Evolutionary conservation across 1,140 invertebrate genomes (phyloP), one percentile per base, ranked within the genome.

Genomic region (Lordiphosa collinella): DNA sequence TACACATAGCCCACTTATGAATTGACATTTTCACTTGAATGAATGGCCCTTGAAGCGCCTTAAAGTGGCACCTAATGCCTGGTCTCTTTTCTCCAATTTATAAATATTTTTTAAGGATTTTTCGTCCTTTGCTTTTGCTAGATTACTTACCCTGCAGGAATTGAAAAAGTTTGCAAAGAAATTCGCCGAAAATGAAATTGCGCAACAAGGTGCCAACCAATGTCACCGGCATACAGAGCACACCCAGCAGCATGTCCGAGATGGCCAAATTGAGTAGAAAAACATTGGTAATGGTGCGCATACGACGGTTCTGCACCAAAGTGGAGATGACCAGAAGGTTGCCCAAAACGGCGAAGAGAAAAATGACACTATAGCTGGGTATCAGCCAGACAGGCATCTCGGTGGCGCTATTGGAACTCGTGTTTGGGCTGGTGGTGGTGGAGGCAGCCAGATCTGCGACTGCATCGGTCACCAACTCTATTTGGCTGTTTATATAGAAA

Each of bases 211-310:
- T 93, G 2, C 95, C 95, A 3, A 96, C 92, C 9, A 97, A 90
- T 0, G 95, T 97, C 66, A 97, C 95, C 0, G 96, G 96, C 91
- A 97, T 93, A 73, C 96, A 96, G 74, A 97, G 94, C 0, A 96
- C 94, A 4, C 95, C 95, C 22, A 97, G 90, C 3, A 97, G 89
- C 47, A 97, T 92, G 89, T 96, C 96, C 5, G 94, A 94, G 43
- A 96, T 91, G 6, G 94, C 94, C 91, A 96, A 90, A 89, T 97
- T 97, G n/a, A 96, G 90, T 13, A 97, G 91, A 87, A 96, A 96
- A 7, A 96, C 93, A 85, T 97, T 96, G 4, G 96, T 96, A 6
- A 97, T 94, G 0, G 95, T 96, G 44, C 95, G 90, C 95, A 97
- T 96, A 61, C 94, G 90, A 68, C 94, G 93, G 87, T 96, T 96